Evolutionary conservation across 2,888 invertebrate species (phyloP).

Genomic region (Tipula vernalis): DNA sequence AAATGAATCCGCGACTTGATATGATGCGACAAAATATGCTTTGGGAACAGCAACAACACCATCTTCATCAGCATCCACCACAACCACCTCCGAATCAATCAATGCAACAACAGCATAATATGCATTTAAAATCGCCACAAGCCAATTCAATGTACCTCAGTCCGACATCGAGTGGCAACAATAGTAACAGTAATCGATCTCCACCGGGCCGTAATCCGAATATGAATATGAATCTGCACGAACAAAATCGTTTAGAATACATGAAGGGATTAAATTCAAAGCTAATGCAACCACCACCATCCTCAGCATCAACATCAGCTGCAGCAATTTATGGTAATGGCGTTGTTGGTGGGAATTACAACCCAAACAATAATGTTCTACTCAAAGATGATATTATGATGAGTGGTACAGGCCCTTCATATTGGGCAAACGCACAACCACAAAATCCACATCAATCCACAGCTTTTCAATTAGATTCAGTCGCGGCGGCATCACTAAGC

Average conservation of each 20-base stretch:
- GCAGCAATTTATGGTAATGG: constrained; percentile 7
- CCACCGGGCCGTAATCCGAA: not conserved
- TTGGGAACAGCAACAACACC: constrained; percentile 16
- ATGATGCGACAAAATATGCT: constrained; percentile 16
- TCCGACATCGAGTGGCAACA: not conserved
- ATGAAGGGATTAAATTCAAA: constrained; percentile 17
- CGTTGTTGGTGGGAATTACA: constrained; percentile 11
- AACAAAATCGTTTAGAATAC: constrained; percentile 15
- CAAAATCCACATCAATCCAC: constrained; percentile 16
- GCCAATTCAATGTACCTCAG: not conserved
- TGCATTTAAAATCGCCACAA: constrained; percentile 17
- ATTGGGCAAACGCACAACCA: constrained; percentile 14
- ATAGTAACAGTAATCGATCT: constrained; percentile 13
- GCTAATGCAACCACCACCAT: constrained; percentile 9
- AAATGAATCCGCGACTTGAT: constrained; percentile 11
- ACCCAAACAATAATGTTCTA: constrained; percentile 12
- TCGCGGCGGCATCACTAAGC: constrained; percentile 15
- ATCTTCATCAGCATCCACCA: constrained; percentile 15
- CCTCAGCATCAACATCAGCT: not conserved
- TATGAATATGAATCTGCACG: constrained; percentile 13
- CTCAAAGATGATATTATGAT: constrained; percentile 8
- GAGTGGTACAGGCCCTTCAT: not conserved
- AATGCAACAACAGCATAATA: constrained; percentile 15
- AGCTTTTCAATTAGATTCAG: constrained; percentile 15
- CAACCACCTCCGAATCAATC: constrained; percentile 16